Base-by-base conservation (phyloP, 1,140 invertebrate genomes). In the Pararge aegeria region DNA sequence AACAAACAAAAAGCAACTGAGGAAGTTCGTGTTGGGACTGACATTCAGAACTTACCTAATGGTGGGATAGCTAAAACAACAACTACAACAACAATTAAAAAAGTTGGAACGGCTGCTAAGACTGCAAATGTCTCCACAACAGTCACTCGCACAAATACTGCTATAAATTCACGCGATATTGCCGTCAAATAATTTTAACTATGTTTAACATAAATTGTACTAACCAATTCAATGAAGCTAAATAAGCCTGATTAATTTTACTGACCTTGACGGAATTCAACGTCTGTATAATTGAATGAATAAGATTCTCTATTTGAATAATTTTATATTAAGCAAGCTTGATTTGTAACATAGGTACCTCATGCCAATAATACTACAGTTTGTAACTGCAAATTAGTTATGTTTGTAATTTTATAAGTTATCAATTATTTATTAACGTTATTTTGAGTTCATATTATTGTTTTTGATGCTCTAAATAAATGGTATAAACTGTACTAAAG, bases 51-150 rank as follows among this genome's bases (percentile, higher is more conserved):
- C 15, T 69, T 89, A 42, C 65, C 78, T 1, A 81, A 89, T 55
- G 86, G 86, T 19, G 84, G 86, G 19, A 76, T 78, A 18, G 55
- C 82, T 18, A 85, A 75, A 38, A 87, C 80, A 0, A 89, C 83
- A 5, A 87, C 84, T 9, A 89, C 80, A 1, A 89, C 80, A 1
- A 89, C 83, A 20, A 66, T 89, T 27, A 76, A 67, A 18, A 86
- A 81, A 68, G 62, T 89, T 10, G 87, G 87, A 20, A 80, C 80
- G 1, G 69, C 80, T 0, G 83, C 82, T 19, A 83, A 74, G 50
- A 80, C 74, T 9, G 84, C 80, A 1, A 87, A 83, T 42, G 64
- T 77, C 18, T 73, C 78, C 0, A 78, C 80, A 0, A 78, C 75
- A 5, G 77, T 82, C 6, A 80, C 78, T 30, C 74, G 83, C 15